A percentile compares a stretch with the other conserved stretches of the same genome.
Evolutionary conservation across 2,888 invertebrate species (phyloP).

Genomic region (Prosopocoilus inquinatus): DNA sequence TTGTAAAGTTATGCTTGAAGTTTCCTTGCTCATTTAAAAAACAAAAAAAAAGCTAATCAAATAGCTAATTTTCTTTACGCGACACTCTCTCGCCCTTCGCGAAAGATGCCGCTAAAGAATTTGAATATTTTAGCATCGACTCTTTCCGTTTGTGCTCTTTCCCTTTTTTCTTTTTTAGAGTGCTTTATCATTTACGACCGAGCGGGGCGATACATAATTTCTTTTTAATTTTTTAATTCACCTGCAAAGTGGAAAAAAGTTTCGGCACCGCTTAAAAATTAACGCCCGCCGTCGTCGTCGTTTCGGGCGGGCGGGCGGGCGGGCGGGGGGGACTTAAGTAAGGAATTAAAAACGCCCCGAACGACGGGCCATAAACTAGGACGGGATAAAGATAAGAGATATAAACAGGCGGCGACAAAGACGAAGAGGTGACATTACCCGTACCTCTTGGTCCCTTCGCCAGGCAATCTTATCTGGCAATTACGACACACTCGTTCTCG

Average conservation of each 20-base stretch:
- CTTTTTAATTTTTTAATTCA: neutral
- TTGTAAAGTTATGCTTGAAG: too few species aligned
- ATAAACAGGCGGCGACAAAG: slow-evolving; percentile 12
- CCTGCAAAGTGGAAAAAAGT: neutral
- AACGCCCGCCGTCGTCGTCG: too few species aligned
- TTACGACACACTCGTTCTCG: slow-evolving; percentile 16
- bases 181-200: too few species aligned
- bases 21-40: too few species aligned
- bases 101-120: too few species aligned
- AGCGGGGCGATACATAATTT: too few species aligned
- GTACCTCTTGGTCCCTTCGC: neutral
- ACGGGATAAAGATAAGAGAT: slow-evolving; percentile 12
- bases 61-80: too few species aligned
- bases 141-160: too few species aligned
- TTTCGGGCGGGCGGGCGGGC: slow-evolving; percentile 7
- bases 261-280: slow-evolving; percentile 9
- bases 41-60: too few species aligned
- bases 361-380: slow-evolving; percentile 13
- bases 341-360: slow-evolving; percentile 18
- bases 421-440: slow-evolving; percentile 10
- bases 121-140: too few species aligned
- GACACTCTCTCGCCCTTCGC: too few species aligned
- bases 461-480: slow-evolving; percentile 26
- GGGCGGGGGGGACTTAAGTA: slow-evolving; percentile 10
- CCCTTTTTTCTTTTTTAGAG: too few species aligned